Conservation (phyloP, 2,113 vertebrate genomes). For the Malurus elegans region DNA sequence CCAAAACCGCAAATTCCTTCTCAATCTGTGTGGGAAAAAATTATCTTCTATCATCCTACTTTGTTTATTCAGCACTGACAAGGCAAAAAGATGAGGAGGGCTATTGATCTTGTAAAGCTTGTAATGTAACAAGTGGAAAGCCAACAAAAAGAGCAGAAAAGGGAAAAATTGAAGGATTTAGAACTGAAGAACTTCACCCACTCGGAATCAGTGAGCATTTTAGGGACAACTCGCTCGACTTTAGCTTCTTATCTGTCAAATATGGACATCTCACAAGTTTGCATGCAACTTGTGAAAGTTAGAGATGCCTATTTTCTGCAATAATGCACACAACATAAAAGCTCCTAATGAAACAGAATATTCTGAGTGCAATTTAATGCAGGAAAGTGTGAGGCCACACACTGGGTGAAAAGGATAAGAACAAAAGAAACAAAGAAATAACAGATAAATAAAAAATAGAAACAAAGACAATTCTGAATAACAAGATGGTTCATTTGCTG, state of each 20-base stretch:
- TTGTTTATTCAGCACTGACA: conserved; percentile 15
- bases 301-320: neutral
- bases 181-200: neutral
- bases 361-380: neutral
- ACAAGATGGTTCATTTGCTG: neutral
- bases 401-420: neutral
- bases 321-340: neutral
- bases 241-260: neutral
- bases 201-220: neutral
- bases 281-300: neutral
- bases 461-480: neutral
- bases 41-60: neutral
- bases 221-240: neutral
- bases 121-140: neutral
- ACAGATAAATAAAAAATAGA: neutral
- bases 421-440: neutral
- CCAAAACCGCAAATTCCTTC: conserved; percentile 12
- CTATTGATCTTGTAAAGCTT: neutral
- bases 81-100: neutral
- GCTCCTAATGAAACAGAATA: neutral
- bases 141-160: neutral
- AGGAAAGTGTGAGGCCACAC: neutral
- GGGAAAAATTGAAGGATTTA: neutral
- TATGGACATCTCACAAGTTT: neutral
- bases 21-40: neutral